Evolutionary conservation across 2,797 vertebrate genomes (phyloP), one percentile per base, ranked within the genome.

Genomic region (Nyctalus aviator): DNA sequence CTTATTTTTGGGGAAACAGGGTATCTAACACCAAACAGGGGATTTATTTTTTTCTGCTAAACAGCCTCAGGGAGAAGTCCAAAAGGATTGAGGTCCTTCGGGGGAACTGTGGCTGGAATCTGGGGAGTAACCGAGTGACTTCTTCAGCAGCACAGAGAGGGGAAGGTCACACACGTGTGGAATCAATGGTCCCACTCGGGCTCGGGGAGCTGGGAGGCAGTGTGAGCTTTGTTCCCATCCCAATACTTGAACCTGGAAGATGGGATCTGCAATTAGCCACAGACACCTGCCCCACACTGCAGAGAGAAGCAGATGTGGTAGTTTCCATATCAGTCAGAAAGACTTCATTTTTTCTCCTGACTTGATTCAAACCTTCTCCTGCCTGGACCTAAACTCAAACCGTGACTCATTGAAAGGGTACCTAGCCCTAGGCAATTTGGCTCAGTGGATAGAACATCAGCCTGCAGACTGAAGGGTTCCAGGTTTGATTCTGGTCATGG

Each of bases 311-410:
- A 84, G 76, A 82, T 79, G 77, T 35, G n/a, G 55, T 48, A 7
- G 12, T 82, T 91, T 77, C 88, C 44, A 11, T 37, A 55, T 84
- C 94, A 89, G 17, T 73, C 77, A 66, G 68, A 83, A 75, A 88
- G 59, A 53, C 15, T 66, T 77, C 73, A 1, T 66, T 66, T 87
- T 90, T 90, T 27, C 25, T 94, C 73, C 77, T 21, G 46, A 30
- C 37, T 82, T 90, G 94, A 96, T 87, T 89, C 87, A 96, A 94
- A 94, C 62, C 62, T 94, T 91, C 81, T 95, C 57, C 50, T 76
- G 21, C 59, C 88, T 48, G 10, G 55, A 85, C 44, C 17, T 73
- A 84, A 94, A 84, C 57, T 93, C 78, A 76, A 85, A 84, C 30
- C 68, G 15, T 48, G 77, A 79, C 44, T 53, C 62, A 25, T 72